Conservation (phyloP, 2,797 vertebrate genomes). For the Champsocephalus gunnari region DNA sequence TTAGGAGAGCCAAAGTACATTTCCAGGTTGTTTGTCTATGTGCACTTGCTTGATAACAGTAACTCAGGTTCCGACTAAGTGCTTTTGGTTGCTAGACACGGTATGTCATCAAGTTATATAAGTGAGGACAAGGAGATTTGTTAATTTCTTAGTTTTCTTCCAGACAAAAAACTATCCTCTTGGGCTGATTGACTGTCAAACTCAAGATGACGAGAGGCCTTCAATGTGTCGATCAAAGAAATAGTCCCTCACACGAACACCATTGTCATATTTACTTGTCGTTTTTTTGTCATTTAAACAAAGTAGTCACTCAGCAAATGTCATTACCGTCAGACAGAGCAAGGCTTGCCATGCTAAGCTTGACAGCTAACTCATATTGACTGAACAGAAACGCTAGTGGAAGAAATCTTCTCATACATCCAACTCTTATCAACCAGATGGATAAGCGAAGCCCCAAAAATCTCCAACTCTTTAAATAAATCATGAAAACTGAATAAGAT, state of each 20-base stretch:
- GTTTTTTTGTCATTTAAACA: slow-evolving; percentile 1
- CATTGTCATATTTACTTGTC: background rate
- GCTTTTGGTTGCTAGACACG: background rate
- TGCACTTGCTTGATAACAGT: slow-evolving; percentile 46
- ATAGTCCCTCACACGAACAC: background rate
- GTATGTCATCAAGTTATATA: background rate
- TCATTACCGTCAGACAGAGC: background rate
- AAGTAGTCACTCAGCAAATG: background rate
- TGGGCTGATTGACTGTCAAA: background rate
- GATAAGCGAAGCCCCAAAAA: background rate
- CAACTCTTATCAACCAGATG: background rate
- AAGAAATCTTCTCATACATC: background rate
- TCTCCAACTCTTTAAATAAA: background rate
- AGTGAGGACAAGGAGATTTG: background rate
- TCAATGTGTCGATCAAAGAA: background rate
- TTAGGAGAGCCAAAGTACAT: slow-evolving; percentile 39
- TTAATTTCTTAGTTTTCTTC: background rate
- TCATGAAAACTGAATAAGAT: background rate
- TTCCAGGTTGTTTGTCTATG: slow-evolving; percentile 50
- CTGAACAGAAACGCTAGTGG: background rate
- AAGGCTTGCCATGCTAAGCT: background rate
- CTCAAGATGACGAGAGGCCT: background rate
- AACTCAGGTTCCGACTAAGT: slow-evolving; percentile 5
- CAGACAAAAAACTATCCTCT: background rate
- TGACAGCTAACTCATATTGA: background rate